Evolutionary conservation across 2,888 invertebrate species (phyloP), one percentile per base, ranked within the genome.

Genomic region (Hoplodrina blanda): DNA sequence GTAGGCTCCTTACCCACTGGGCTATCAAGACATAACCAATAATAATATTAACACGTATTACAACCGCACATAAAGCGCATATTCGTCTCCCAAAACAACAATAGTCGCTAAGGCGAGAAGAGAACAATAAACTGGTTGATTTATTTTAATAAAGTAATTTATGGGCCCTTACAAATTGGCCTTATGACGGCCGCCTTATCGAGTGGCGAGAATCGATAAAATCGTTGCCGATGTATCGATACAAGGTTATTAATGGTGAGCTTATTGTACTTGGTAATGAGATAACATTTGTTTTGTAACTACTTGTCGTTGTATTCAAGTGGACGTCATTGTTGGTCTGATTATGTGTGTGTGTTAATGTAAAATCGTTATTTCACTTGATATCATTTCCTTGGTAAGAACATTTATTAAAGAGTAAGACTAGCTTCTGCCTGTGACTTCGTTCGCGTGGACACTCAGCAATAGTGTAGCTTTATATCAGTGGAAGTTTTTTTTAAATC

Each of bases 91-190:
- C 88, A 87, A 91, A 92, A 91, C 90, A 93, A 93, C 91, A 92
- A 91, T 90, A 90, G 89, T 87, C 85, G 88, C 91, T 86, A 90
- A 93, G 91, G 94, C 91, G 94, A 91, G 93, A 94, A 93, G 91
- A 93, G 93, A 95, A 95, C 94, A 95, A 95, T 95, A 95, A 94
- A 93, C 88, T 85, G 84, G 85, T 90, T 95, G 95, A 95, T 95
- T 95, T 95, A 95, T 95, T 94, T 94, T 94, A 94, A 95, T 95
- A 94, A 94, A 93, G 89, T 94, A 93, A 95, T 95, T 95, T 95
- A 95, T 95, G 93, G 90, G 88, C 91, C 86, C 89, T 90, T 91
- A 94, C 95, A 95, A 94, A 95, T 95, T 95, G 94, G 92, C 89
- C 92, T 91, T 91, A 90, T 92, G 93, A 92, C 93, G 90, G 87